Conservation (phyloP, 2,797 vertebrate genomes). For the Sebastes nivosus region DNA sequence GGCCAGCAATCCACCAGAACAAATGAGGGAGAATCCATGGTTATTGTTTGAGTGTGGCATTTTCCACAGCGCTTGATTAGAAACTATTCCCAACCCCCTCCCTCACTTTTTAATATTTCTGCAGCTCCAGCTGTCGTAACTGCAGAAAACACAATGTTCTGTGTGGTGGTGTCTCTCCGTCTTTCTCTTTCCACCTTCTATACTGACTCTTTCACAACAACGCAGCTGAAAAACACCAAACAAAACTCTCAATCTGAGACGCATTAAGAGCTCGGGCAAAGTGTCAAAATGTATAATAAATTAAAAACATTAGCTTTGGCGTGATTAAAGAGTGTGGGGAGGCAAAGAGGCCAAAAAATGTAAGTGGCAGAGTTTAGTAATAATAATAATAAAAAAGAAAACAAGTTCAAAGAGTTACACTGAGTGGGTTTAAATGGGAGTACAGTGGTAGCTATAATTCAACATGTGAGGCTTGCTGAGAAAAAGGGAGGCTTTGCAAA, state of each 20-base stretch:
- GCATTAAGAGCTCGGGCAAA: conserved; percentile 57
- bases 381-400: conserved; percentile 31
- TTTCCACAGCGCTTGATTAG: conserved; percentile 42
- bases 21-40: conserved; percentile 36
- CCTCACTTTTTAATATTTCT: conserved; percentile 38
- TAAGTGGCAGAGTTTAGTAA: conserved; percentile 71
- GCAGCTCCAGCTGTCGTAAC: conserved; percentile 34
- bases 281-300: conserved; percentile 77
- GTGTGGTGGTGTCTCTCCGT: background rate
- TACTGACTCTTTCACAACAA: conserved; percentile 39
- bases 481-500: conserved; percentile 51
- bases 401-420: conserved; percentile 60
- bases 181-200: conserved; percentile 28
- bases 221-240: conserved; percentile 48
- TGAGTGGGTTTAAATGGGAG: conserved; percentile 45
- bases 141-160: conserved; percentile 28
- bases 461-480: conserved; percentile 44
- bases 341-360: conserved; percentile 52
- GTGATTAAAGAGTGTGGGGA: conserved; percentile 67
- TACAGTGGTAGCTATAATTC: conserved; percentile 53
- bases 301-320: conserved; percentile 75
- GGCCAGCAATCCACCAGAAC: conserved; percentile 35
- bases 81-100: background rate
- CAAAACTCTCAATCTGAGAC: conserved; percentile 46
- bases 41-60: conserved; percentile 40